Evolutionary conservation across 2,797 vertebrate genomes (phyloP), one percentile per base, ranked within the genome.

Genomic region (Darevskia nairensis): DNA sequence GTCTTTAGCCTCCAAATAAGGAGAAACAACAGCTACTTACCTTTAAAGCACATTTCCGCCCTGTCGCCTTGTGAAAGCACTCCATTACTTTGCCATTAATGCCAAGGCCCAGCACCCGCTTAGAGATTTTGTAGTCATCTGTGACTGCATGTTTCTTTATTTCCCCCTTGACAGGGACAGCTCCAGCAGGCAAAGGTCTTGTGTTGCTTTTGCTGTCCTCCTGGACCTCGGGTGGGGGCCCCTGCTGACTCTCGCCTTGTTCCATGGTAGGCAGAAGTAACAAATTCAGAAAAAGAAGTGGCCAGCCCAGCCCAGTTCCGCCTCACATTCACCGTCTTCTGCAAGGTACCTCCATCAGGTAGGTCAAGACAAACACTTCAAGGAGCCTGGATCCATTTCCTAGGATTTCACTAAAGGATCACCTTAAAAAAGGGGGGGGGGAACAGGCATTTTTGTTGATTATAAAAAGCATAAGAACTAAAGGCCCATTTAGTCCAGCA

Each of bases 41-140:
- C 98, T 99, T 99, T 93, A 99, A 96, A 3, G 99, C 99, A 96
- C 98, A 99, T 96, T 98, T 99, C 96, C 98, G 96, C 91, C 98
- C 98, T 0, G 97, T 98, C 93, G 96, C 98, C 96, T 98, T 98
- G 89, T 97, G 98, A 96, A 96, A 98, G 93, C 99, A 99, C 93
- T 99, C 97, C 88, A 99, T 93, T n/a, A 99, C 99, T 96, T 99
- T 99, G 87, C 99, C 99, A 80, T 99, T 99, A 96, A 99, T 98
- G 74, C 99, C 99, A 90, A 99, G 96, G 29, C 99, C 99, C 95
- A 99, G 97, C 78, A 99, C 99, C 90, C 98, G 97, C 87, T 96
- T 98, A 94, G 99, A 99, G 86, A 99, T 97, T 93, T 98, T 98
- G 93, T 98, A 99, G 95, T 99, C 98, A 83, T 99, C 98, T 0